Conservation (phyloP, 2,888 invertebrate species). For the Torymus texanus region DNA sequence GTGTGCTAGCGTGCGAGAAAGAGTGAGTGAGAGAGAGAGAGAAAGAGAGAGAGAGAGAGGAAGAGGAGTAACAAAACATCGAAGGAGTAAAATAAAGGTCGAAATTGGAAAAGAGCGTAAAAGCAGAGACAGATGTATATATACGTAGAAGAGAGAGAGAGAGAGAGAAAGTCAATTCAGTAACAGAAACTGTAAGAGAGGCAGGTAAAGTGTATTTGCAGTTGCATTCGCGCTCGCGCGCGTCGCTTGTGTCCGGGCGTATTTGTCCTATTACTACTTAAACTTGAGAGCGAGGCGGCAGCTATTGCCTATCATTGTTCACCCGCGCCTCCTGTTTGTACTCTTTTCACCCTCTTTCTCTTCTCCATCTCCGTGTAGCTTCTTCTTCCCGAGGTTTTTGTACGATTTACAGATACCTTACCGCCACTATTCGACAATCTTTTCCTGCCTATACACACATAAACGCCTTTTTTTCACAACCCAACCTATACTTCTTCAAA, state of each 20-base stretch:
- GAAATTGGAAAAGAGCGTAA: conserved; percentile 25
- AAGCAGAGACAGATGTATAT: conserved; percentile 15
- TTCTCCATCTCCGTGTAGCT: background rate
- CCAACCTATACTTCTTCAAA: no score
- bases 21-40: background rate
- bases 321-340: no score
- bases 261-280: conserved; percentile 51
- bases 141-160: background rate
- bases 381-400: no score
- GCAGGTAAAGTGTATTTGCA: conserved; percentile 46
- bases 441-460: no score
- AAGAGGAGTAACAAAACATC: conserved; percentile 24
- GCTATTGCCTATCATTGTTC: conserved; percentile 37
- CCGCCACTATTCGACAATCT: no score
- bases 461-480: no score
- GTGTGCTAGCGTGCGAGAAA: background rate
- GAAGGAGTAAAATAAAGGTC: conserved; percentile 34
- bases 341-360: background rate
- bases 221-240: conserved; percentile 4
- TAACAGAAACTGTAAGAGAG: conserved; percentile 36
- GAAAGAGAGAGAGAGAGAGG: background rate
- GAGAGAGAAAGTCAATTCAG: conserved; percentile 45
- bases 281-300: conserved; percentile 33
- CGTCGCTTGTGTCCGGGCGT: conserved; percentile 16
- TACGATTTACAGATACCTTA: no score